Evolutionary conservation across 2,797 vertebrate species (phyloP).

Genomic region (Pseudomugil tenellus): DNA sequence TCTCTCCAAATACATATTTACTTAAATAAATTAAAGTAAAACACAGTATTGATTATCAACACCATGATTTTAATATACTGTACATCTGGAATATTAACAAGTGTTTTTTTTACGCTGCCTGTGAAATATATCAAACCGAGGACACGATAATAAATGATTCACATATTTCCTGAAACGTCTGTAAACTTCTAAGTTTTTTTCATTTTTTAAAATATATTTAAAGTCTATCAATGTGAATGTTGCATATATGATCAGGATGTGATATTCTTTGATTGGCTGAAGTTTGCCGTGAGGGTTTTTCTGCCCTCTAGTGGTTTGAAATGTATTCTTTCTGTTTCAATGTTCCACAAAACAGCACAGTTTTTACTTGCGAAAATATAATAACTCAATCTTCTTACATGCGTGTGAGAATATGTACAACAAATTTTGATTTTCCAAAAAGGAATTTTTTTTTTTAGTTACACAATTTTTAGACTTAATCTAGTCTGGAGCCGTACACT

Average conservation of each 20-base stretch:
- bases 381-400: not conserved
- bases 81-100: not conserved
- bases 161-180: not conserved
- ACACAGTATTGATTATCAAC: too few species aligned
- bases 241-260: not conserved
- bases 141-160: not conserved
- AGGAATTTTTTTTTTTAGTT: too few species aligned
- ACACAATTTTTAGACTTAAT: constrained; percentile 17
- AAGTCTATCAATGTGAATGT: not conserved
- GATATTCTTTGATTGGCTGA: not conserved
- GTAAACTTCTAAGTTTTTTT: too few species aligned
- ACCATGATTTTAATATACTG: not conserved
- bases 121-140: not conserved
- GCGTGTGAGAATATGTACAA: too few species aligned
- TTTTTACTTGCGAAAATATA: not conserved
- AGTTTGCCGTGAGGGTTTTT: not conserved
- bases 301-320: not conserved
- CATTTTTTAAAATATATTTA: too few species aligned
- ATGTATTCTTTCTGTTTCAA: not conserved
- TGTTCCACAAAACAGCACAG: not conserved
- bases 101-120: not conserved
- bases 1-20: too few species aligned
- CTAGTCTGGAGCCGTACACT: constrained; percentile 57
- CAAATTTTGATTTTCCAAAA: too few species aligned
- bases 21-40: too few species aligned